phyloP scores from a whole-genome alignment of 2,113 vertebrate species.

The Hemichromis elongatus region DNA sequence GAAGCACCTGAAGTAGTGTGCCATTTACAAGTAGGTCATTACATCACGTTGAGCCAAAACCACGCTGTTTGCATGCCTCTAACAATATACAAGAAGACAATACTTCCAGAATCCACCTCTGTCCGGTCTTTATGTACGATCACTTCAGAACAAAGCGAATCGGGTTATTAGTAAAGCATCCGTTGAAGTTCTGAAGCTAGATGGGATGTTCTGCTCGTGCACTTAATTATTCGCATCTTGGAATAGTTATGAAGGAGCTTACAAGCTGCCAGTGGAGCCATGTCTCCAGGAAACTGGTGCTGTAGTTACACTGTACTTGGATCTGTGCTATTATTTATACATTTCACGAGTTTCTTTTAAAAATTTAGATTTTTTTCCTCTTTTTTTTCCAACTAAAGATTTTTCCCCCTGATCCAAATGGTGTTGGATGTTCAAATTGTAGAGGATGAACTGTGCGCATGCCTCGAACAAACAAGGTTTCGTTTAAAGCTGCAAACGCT shows the following conservation, averaged over 20 bases:
- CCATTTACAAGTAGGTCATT: neutral
- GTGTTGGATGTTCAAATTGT: neutral
- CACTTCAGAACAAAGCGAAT: neutral
- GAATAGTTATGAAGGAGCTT: neutral
- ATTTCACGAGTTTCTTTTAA: neutral
- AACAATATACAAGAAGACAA: neutral
- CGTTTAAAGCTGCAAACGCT: neutral
- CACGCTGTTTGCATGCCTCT: neutral
- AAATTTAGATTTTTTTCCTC: neutral
- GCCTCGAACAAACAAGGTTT: neutral
- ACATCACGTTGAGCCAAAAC: too few relatives aligned
- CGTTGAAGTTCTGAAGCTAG: neutral
- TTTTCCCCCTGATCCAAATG: neutral
- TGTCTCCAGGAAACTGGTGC: neutral
- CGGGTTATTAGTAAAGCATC: neutral
- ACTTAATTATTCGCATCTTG: neutral
- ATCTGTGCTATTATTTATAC: neutral
- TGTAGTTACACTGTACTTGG: neutral
- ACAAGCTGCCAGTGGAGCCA: neutral
- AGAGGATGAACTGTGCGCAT: neutral
- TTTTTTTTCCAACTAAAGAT: neutral
- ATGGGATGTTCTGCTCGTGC: neutral
- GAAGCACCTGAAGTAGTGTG: neutral
- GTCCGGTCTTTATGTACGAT: neutral
- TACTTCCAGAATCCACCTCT: neutral